Conservation (phyloP, 2,888 invertebrate genomes). For the Drosophila infuscata region DNA sequence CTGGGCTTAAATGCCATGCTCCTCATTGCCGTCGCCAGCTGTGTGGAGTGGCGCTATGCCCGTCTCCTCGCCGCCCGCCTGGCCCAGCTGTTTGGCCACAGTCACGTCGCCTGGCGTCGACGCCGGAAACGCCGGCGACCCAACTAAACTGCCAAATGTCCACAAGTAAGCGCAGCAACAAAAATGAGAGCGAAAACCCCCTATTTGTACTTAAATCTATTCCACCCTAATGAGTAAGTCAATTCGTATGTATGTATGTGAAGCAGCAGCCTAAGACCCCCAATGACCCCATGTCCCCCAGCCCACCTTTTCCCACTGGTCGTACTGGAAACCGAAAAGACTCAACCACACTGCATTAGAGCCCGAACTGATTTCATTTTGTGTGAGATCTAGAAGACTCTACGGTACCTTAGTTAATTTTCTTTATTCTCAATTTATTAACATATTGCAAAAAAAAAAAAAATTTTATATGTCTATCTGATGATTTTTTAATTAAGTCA, state of each 20-base stretch:
- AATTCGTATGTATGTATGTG: slow-evolving; percentile 20
- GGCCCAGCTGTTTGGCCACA: slow-evolving; percentile 54
- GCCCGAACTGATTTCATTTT: neutral
- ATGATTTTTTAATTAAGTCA: neutral
- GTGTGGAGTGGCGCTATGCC: slow-evolving; percentile 67
- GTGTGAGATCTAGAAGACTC: slow-evolving; percentile 4
- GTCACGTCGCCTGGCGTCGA: slow-evolving; percentile 60
- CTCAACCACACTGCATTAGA: neutral
- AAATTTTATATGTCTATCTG: neutral
- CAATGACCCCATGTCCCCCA: neutral
- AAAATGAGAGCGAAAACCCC: neutral
- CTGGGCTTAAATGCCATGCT: slow-evolving; percentile 80
- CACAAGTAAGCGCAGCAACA: neutral
- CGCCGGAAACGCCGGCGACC: slow-evolving; percentile 67
- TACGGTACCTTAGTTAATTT: neutral
- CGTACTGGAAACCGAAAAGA: neutral
- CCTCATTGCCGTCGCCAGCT: slow-evolving; percentile 78
- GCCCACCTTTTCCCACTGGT: neutral
- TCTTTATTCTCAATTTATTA: neutral
- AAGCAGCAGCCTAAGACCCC: slow-evolving; percentile 1
- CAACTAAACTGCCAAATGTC: slow-evolving; percentile 29
- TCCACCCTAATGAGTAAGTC: slow-evolving; percentile 55
- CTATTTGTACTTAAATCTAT: slow-evolving; percentile 46
- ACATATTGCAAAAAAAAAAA: neutral
- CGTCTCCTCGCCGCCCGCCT: slow-evolving; percentile 50